Evolutionary conservation across 2,797 vertebrate species (phyloP), one percentile per base, ranked within the genome.

Genomic region (Sparidentex hasta): DNA sequence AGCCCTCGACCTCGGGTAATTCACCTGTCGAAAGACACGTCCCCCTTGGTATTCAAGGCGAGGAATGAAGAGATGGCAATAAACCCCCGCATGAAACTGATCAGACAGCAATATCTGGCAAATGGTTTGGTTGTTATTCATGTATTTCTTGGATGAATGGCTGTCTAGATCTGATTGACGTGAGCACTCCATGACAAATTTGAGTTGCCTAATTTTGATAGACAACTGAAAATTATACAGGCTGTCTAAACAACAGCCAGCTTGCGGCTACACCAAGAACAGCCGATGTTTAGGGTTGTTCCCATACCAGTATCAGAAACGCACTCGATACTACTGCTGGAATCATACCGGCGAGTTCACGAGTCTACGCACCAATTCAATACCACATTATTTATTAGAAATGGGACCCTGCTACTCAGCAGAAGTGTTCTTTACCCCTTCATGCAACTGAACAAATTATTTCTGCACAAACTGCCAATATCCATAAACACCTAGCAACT

Each of bases 1-100:
- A 90, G 82, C 84, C 85, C 78, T 77, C 88, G 80, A 90, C 90
- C 88, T 89, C 66, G 23, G 78, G 84, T 91, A 90, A 93, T 91
- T 89, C 90, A 91, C 81, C 80, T 80, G 80, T 89, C 74, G 83
- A 83, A 87, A 78, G 83, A 81, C 76, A 64, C 79, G 62, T 81
- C 79, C 83, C 61, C 65, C 50, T 84, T 85, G 82, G 81, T 85
- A 90, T 90, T 90, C 84, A 80, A 61, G 68, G 50, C 67, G 61
- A 72, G 52, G 74, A 83, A 74, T 55, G 55, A 68, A 80, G 68
- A 65, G 59, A 57, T 70, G 81, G 77, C 65, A 78, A 84, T 76
- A 73, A 91, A 73, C 11, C 47, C 65, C 51, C 27, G 68, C 63
- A 81, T 72, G 84, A 86, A 87, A 82, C 59, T 69, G 71, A 85